Evolutionary conservation across 2,797 vertebrate genomes (phyloP).

Genomic region (Schizothorax lantsangensis): DNA sequence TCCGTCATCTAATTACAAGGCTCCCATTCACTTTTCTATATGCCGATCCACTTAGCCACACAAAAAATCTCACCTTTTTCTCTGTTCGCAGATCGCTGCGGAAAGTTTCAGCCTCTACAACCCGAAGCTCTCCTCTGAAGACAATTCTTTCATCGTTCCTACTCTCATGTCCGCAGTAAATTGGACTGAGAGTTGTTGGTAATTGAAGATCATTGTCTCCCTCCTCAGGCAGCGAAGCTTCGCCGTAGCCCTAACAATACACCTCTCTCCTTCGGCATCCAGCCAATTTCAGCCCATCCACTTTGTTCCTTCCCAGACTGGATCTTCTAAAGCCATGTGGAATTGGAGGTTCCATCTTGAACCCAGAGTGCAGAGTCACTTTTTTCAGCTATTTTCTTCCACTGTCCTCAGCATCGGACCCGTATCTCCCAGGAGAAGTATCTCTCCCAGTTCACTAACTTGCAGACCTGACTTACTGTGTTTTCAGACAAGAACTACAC

Average conservation of each 20-base stretch:
- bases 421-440: slow-evolving; percentile 65
- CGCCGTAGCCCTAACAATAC: slow-evolving; percentile 58
- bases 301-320: slow-evolving; percentile 67
- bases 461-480: slow-evolving; percentile 67
- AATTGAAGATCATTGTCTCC: slow-evolving; percentile 72
- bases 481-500: slow-evolving; percentile 66
- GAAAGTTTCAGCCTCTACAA: slow-evolving; percentile 41
- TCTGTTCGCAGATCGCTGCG: not conserved
- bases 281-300: slow-evolving; percentile 63
- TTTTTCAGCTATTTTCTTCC: slow-evolving; percentile 64
- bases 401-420: slow-evolving; percentile 62
- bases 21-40: slow-evolving; percentile 52
- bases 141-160: slow-evolving; percentile 37
- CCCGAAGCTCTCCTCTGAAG: slow-evolving; percentile 44
- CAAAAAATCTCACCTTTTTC: slow-evolving; percentile 52
- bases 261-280: slow-evolving; percentile 64
- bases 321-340: slow-evolving; percentile 60
- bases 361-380: slow-evolving; percentile 68
- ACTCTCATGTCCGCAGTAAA: slow-evolving; percentile 68
- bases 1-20: slow-evolving; percentile 64
- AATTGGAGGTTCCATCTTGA: slow-evolving; percentile 67
- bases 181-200: slow-evolving; percentile 70
- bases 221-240: slow-evolving; percentile 57
- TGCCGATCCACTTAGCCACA: slow-evolving; percentile 55
- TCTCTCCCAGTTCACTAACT: slow-evolving; percentile 68